These are phyloP conservation scores for Brachyptera risi DNA, from an alignment of 2,888 invertebrate genomes.

Conservation along the genomic window DNA sequence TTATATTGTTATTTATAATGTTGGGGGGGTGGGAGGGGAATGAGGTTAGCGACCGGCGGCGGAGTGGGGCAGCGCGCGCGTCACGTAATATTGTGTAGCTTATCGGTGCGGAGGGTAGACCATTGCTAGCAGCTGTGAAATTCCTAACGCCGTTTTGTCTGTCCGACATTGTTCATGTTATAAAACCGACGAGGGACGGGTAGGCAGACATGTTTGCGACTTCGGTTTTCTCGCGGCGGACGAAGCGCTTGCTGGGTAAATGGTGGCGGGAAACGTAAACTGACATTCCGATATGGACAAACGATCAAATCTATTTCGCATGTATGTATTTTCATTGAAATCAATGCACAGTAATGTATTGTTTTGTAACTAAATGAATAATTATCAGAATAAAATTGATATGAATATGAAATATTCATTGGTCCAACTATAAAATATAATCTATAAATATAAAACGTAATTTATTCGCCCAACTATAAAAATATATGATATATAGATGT, in stretches of 20 bases:
- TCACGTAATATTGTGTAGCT: slow-evolving; percentile 9
- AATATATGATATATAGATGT: too few species aligned
- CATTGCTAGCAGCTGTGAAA: neutral
- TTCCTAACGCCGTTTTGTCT: too few species aligned
- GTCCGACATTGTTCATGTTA: neutral
- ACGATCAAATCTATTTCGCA: too few species aligned
- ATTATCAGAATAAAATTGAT: too few species aligned
- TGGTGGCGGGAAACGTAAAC: neutral
- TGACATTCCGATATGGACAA: slow-evolving; percentile 44
- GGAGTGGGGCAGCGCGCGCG: slow-evolving; percentile 19
- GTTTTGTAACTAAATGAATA: too few species aligned
- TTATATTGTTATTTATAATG: too few species aligned
- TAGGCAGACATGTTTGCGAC: neutral
- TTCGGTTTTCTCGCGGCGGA: neutral
- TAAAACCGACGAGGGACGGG: neutral
- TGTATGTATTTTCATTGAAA: too few species aligned
- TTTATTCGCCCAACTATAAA: too few species aligned
- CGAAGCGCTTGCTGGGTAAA: neutral
- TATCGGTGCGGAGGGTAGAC: neutral
- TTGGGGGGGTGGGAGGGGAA: slow-evolving; percentile 23
- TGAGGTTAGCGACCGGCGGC: slow-evolving; percentile 28
- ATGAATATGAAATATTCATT: too few species aligned
- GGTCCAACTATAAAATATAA: too few species aligned
- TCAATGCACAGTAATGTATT: too few species aligned
- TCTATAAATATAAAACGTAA: too few species aligned